phyloP scores from a whole-genome alignment of 2,797 vertebrate genomes.

The Vultur gryphus region DNA sequence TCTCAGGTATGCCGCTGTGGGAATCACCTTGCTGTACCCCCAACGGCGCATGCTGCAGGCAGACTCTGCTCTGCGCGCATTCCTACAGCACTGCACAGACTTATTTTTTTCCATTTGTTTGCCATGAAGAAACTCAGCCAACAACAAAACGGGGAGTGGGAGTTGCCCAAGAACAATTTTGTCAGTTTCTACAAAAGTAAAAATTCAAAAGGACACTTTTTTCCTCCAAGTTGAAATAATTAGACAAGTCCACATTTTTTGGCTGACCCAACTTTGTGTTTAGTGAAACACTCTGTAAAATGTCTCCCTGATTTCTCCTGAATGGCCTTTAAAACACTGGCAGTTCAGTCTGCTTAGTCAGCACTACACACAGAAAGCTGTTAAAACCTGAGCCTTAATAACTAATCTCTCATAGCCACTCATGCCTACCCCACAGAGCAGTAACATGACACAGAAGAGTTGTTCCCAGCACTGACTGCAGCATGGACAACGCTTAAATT shows the following conservation, averaged over 20 bases:
- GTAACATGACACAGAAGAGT: accelerated
- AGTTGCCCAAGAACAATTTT: neutral
- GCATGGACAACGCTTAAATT: accelerated
- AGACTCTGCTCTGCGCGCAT: accelerated
- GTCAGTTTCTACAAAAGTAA: neutral
- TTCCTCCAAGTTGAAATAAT: neutral
- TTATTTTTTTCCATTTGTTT: neutral
- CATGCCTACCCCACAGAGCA: neutral
- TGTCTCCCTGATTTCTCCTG: neutral
- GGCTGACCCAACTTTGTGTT: neutral
- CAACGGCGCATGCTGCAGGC: neutral
- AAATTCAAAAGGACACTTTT: neutral
- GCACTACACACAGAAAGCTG: neutral
- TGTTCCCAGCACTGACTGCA: neutral
- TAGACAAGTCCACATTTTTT: neutral
- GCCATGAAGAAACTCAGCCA: neutral
- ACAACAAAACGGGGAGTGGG: neutral
- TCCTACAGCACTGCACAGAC: neutral
- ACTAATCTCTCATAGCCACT: neutral
- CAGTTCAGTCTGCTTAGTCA: neutral
- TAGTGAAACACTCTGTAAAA: neutral
- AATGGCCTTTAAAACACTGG: neutral
- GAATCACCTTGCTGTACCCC: neutral
- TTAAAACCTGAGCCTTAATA: neutral
- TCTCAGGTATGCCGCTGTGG: neutral